Base-by-base conservation (phyloP, 2,797 vertebrate genomes). In the Corythornis leucogaster region DNA sequence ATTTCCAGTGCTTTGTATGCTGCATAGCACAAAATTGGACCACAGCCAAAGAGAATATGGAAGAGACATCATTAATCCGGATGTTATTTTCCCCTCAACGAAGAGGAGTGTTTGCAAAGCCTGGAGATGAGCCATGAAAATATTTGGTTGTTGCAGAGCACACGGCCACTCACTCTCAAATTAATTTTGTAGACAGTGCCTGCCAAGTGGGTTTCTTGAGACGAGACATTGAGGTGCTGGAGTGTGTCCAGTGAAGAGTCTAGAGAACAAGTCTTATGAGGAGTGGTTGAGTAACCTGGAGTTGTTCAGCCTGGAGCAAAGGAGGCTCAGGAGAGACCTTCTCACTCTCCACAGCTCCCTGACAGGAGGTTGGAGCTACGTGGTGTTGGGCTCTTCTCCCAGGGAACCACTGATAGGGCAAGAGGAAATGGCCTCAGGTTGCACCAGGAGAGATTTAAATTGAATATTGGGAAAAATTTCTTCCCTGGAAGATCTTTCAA, bases 1-100 rank as follows among this genome's bases (percentile, higher is more conserved):
- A 5, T 64, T 80, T 51, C 24, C 62, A 40, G 38, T 15, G 66
- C 57, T 71, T 50, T 54, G 28, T 46, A 9, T 2, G 12, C 59
- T 50, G 21, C 4, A 0, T 24, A 48, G 61, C 25, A 26, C 8
- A 5, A 20, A 40, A 33, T 0, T 64, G 57, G 74, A 45, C 9
- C 8, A 28, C 45, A 21, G 35, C 28, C 67, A 84, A 55, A 48
- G 77, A 45, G 40, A 80, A 4, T 4, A 21, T 4, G 30, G 15
- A 40, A 63, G 26, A 21, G 22, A 6, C 21, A 6, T 11, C 4
- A 35, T 24, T 4, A 26, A 12, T n/a, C 40, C 3, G 2, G 6
- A 4, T 24, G n/a, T 54, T 66, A 15, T 54, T 38, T 71, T 48
- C 11, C 11, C 17, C 51, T 76, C 33, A 9, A 12, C 0, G 8